Conservation (phyloP, 2,888 invertebrate species). For the Hanleya hanleyi region DNA sequence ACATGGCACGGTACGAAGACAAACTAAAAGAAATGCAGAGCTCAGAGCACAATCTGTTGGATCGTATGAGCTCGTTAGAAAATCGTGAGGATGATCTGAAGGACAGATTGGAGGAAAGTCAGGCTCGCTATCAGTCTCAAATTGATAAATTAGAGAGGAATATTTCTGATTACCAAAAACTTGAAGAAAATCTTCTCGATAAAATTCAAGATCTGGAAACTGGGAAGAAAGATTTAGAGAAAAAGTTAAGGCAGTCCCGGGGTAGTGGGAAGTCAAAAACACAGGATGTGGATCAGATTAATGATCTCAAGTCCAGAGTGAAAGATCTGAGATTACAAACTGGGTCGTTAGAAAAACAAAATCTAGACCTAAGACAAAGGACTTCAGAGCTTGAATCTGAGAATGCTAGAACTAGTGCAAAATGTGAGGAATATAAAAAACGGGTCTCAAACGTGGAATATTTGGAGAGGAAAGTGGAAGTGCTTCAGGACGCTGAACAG, state of each 20-base stretch:
- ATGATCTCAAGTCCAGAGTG: conserved; percentile 7
- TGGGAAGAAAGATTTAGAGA: conserved; percentile 21
- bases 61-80: conserved; percentile 58
- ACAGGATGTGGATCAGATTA: conserved; percentile 14
- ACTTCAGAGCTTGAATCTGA: conserved; percentile 41
- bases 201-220: conserved; percentile 17
- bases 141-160: conserved; percentile 14
- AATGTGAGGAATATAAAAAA: conserved; percentile 7
- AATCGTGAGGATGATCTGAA: conserved; percentile 40
- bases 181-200: conserved; percentile 44
- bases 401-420: conserved; percentile 8
- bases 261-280: neutral
- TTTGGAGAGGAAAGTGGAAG: conserved; percentile 37
- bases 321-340: conserved; percentile 34
- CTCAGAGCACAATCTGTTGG: conserved; percentile 56
- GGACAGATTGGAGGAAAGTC: conserved; percentile 38
- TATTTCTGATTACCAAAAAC: conserved; percentile 24
- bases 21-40: conserved; percentile 52
- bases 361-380: conserved; percentile 47
- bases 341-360: conserved; percentile 47
- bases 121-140: conserved; percentile 28
- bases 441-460: conserved; percentile 27
- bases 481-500: conserved; percentile 50
- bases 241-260: conserved; percentile 12
- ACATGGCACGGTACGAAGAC: conserved; percentile 54